Evolutionary conservation across 2,113 vertebrate genomes (phyloP).

Genomic region (Argyrosomus japonicus): DNA sequence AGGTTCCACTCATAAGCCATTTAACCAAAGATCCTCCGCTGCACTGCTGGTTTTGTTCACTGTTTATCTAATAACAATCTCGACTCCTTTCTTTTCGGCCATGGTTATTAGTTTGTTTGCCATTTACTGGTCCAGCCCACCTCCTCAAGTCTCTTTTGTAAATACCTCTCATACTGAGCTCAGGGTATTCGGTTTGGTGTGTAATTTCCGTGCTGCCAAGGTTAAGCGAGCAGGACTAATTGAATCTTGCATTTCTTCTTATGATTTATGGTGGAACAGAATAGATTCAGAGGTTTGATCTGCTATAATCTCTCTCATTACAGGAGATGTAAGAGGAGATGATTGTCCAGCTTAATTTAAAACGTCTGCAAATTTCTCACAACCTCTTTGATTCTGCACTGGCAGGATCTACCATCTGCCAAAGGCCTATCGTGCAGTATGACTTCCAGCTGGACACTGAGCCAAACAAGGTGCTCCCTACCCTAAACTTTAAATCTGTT

Average conservation of each 20-base stretch:
- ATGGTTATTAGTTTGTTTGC: constrained; percentile 71
- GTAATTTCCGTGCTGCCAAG: constrained; percentile 66
- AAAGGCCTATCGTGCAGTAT: constrained; percentile 4
- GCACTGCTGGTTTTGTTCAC: constrained; percentile 51
- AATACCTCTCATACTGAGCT: constrained; percentile 54
- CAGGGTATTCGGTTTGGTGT: constrained; percentile 46
- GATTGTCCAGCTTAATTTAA: constrained; percentile 69
- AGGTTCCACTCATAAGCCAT: constrained; percentile 57
- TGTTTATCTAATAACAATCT: constrained; percentile 70
- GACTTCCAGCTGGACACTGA: constrained; percentile 32
- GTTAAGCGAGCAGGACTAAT: constrained; percentile 73
- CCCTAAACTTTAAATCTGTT: constrained; percentile 19
- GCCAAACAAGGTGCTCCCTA: constrained; percentile 43
- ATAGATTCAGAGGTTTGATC: constrained; percentile 64
- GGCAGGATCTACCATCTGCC: constrained; percentile 12
- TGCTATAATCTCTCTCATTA: constrained; percentile 75
- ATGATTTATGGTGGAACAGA: constrained; percentile 72
- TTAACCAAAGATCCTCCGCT: constrained; percentile 36
- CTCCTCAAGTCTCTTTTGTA: constrained; percentile 60
- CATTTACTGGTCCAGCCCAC: constrained; percentile 39
- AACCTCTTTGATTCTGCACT: constrained; percentile 51
- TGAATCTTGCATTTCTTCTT: constrained; percentile 69
- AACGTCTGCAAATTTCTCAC: constrained; percentile 63
- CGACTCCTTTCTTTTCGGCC: constrained; percentile 51
- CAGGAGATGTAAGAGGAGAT: constrained; percentile 57